phyloP scores from a whole-genome alignment of 2,888 invertebrate species.

The Hirtodrosophila alboralis region DNA sequence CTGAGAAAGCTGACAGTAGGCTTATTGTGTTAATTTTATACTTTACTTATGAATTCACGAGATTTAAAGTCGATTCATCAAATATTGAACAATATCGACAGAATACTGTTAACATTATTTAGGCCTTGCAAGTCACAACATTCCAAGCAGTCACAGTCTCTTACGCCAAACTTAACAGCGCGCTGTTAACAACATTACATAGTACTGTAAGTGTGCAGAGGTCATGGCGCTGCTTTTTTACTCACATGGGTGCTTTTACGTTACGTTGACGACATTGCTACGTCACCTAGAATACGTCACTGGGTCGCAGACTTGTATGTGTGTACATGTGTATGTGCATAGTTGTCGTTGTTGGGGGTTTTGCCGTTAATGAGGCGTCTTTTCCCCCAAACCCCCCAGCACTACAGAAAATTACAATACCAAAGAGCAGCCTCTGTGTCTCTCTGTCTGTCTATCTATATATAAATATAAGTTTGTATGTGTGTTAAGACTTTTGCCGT shows the following conservation, averaged over 20 bases:
- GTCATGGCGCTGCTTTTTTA: slow-evolving; percentile 39
- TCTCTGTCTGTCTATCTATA: neutral
- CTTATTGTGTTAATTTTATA: too few relatives aligned
- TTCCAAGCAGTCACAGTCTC: slow-evolving; percentile 5
- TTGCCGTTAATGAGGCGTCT: slow-evolving; percentile 51
- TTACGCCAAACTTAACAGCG: slow-evolving; percentile 1
- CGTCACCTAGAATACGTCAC: slow-evolving; percentile 55
- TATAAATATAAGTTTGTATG: too few relatives aligned
- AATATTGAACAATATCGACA: too few relatives aligned
- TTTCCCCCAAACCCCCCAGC: slow-evolving; percentile 20
- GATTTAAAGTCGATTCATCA: too few relatives aligned
- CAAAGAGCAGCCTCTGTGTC: slow-evolving; percentile 23
- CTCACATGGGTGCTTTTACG: slow-evolving; percentile 9
- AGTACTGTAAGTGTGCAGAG: slow-evolving; percentile 38
- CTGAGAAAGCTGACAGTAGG: too few relatives aligned
- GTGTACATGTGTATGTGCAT: slow-evolving; percentile 2
- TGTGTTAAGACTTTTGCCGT: slow-evolving; percentile 46
- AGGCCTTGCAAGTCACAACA: neutral
- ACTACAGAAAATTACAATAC: slow-evolving; percentile 35
- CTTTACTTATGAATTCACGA: too few relatives aligned
- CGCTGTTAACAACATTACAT: slow-evolving; percentile 30
- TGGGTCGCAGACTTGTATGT: slow-evolving; percentile 44
- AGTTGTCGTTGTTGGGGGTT: slow-evolving; percentile 19
- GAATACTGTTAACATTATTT: too few relatives aligned
- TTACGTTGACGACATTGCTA: slow-evolving; percentile 38